Evolutionary conservation across 2,888 invertebrate species (phyloP).

Genomic region (Macaria notata): DNA sequence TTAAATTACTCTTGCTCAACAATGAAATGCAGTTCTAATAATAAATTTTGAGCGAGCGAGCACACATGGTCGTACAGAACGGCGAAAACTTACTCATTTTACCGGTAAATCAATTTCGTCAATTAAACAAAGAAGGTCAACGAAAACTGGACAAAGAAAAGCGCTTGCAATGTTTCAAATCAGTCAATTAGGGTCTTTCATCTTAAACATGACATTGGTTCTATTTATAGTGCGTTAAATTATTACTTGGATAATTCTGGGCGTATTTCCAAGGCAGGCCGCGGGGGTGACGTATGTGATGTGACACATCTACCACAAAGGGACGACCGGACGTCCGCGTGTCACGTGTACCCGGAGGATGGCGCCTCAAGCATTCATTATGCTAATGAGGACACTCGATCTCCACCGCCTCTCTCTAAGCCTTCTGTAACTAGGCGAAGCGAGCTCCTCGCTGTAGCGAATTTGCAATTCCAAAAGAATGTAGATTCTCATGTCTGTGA

Average conservation of each 20-base stretch:
- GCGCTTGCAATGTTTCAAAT: constrained; percentile 5
- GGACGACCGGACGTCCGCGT: constrained; percentile 26
- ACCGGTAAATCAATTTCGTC: constrained; percentile 1
- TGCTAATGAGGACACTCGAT: constrained; percentile 6
- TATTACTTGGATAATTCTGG: constrained; percentile 53
- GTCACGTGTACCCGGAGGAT: constrained; percentile 6
- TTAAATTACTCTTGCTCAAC: constrained; percentile 24
- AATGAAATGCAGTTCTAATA: constrained; percentile 27
- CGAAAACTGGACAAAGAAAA: constrained; percentile 12
- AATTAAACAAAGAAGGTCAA: constrained; percentile 5
- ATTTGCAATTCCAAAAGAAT: not conserved
- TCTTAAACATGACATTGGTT: constrained; percentile 32
- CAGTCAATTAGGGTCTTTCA: constrained; percentile 23
- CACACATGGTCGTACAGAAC: not conserved
- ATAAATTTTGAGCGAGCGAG: constrained; percentile 14
- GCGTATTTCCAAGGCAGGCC: constrained; percentile 56
- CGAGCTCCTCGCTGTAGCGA: constrained; percentile 2
- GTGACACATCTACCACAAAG: constrained; percentile 32
- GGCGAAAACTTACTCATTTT: not conserved
- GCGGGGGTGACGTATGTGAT: constrained; percentile 41
- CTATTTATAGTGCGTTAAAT: constrained; percentile 46
- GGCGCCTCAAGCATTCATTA: constrained; percentile 6
- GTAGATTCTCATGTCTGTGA: constrained; percentile 1
- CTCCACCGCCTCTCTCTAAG: not conserved
- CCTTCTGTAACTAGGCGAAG: not conserved